phyloP scores from a whole-genome alignment of 2,888 invertebrate genomes.

The Eupithecia vulgata region DNA sequence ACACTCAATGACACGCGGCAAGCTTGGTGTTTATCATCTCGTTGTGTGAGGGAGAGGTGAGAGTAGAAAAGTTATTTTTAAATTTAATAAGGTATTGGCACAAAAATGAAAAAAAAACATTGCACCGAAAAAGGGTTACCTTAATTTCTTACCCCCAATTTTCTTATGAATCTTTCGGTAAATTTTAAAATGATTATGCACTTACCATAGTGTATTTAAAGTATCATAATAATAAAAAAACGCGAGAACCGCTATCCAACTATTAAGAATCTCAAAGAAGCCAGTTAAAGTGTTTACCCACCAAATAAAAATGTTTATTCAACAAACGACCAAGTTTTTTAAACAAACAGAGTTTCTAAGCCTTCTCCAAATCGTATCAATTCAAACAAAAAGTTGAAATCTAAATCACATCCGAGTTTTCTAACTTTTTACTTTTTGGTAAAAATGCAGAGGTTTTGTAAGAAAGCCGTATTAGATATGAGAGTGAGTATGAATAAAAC shows the following conservation, averaged over 20 bases:
- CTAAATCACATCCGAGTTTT: neutral
- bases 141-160: neutral
- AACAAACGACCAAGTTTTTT: constrained; percentile 43
- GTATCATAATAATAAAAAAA: neutral
- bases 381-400: constrained; percentile 20
- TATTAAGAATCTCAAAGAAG: constrained; percentile 7
- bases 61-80: no score
- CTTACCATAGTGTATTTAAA: neutral
- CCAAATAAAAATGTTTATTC: constrained; percentile 20
- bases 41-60: no score
- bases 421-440: neutral
- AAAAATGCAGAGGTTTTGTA: neutral
- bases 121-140: neutral
- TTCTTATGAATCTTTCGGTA: neutral
- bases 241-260: neutral
- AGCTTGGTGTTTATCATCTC: no score
- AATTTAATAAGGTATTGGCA: no score
- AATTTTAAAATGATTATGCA: neutral
- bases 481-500: neutral
- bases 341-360: constrained; percentile 39
- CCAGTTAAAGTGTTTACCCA: constrained; percentile 9
- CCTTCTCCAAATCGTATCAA: constrained; percentile 37
- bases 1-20: no score
- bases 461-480: no score
- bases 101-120: no score